Conservation (phyloP, 2,797 vertebrate genomes). For the Notolabrus celidotus region DNA sequence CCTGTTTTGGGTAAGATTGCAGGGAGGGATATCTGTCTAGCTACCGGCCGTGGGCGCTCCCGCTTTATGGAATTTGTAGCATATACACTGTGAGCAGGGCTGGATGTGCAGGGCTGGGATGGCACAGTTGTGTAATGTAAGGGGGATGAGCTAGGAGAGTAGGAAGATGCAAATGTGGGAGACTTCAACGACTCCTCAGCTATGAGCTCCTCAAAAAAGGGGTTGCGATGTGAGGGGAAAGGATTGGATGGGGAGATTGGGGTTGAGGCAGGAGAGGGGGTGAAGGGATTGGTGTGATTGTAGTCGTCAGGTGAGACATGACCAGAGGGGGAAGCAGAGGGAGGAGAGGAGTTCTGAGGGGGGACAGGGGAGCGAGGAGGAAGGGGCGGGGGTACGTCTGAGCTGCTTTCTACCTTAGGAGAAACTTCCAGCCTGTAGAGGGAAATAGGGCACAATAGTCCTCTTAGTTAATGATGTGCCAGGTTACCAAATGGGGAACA, state of each 20-base stretch:
- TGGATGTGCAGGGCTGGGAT: constrained; percentile 50
- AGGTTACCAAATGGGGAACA: constrained; percentile 72
- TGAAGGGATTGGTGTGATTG: constrained; percentile 84
- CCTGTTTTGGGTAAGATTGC: constrained; percentile 64
- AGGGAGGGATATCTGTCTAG: constrained; percentile 84
- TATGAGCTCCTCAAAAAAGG: constrained; percentile 95
- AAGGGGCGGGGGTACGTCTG: constrained; percentile 87
- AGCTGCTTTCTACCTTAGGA: constrained; percentile 97
- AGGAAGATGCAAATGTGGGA: constrained; percentile 88
- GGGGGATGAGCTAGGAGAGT: constrained; percentile 83
- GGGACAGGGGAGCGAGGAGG: constrained; percentile 82
- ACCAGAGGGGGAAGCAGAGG: constrained; percentile 75
- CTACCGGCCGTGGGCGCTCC: constrained; percentile 81
- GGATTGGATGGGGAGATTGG: constrained; percentile 91
- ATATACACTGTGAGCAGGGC: constrained; percentile 29
- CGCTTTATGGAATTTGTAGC: constrained; percentile 72
- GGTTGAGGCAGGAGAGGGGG: constrained; percentile 76
- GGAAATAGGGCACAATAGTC: constrained; percentile 93
- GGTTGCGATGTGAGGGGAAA: constrained; percentile 91
- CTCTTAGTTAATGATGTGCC: constrained; percentile 90
- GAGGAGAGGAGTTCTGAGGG: constrained; percentile 75
- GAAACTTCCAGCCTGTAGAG: constrained; percentile 98
- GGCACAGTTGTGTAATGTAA: constrained; percentile 79
- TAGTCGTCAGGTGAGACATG: constrained; percentile 78
- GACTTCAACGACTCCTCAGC: constrained; percentile 90